Conservation (phyloP, 2,797 vertebrate genomes). For the Telmatherina bonti region DNA sequence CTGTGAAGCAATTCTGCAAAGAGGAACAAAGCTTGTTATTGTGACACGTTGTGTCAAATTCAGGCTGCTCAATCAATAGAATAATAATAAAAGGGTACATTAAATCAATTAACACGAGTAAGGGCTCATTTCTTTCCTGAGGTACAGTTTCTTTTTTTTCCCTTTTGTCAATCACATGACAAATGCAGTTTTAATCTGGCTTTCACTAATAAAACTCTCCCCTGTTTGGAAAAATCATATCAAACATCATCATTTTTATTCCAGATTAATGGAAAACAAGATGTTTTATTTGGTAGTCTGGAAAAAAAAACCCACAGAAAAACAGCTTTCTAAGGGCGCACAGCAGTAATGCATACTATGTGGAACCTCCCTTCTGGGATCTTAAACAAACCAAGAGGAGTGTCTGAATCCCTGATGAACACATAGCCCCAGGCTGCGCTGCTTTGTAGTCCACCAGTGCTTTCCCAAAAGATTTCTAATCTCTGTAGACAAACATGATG, state of each 20-base stretch:
- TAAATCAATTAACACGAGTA: constrained; percentile 86
- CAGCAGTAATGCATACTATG: constrained; percentile 37
- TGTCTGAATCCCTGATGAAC: constrained; percentile 71
- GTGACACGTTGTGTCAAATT: constrained; percentile 73
- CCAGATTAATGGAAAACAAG: constrained; percentile 41
- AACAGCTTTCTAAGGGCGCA: constrained; percentile 65
- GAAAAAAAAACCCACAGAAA: constrained; percentile 32
- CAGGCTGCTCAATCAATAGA: constrained; percentile 73
- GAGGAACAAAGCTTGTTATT: constrained; percentile 85
- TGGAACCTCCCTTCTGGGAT: constrained; percentile 66
- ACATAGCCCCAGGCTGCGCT: constrained; percentile 68
- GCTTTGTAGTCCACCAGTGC: constrained; percentile 77
- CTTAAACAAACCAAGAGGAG: constrained; percentile 74
- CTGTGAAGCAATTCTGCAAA: constrained; percentile 84
- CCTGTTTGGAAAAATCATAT: constrained; percentile 32
- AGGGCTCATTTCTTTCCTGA: constrained; percentile 80
- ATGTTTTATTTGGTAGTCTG: constrained; percentile 62
- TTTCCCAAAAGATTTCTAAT: constrained; percentile 69
- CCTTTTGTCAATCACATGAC: constrained; percentile 61
- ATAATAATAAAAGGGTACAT: constrained; percentile 69
- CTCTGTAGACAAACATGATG: constrained; percentile 66
- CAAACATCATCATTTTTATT: constrained; percentile 24
- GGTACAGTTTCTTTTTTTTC: constrained; percentile 47
- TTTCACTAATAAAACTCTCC: constrained; percentile 20
- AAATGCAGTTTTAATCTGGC: constrained; percentile 42